Percentiles rank a stretch among this genome's conserved stretches.
Conservation (phyloP, 2,888 invertebrate species). For the Lumbricus terrestris region DNA sequence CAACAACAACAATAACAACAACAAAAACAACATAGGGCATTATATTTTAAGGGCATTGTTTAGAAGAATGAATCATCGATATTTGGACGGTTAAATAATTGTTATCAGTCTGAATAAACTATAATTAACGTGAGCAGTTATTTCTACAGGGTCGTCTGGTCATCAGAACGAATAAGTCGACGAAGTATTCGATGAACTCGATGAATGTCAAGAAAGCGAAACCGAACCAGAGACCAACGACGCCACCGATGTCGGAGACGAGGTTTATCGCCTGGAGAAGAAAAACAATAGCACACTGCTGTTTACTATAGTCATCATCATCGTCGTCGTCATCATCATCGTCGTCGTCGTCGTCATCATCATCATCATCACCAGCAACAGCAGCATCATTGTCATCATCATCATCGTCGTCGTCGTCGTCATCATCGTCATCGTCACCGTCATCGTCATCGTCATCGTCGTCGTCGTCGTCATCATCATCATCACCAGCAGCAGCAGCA, state of each 20-base stretch:
- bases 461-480: neutral
- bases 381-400: neutral
- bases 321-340: neutral
- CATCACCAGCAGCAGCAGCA: neutral
- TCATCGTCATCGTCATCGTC: neutral
- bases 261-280: neutral
- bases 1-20: too few relatives aligned
- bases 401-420: neutral
- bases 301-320: neutral
- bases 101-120: too few relatives aligned
- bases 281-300: neutral
- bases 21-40: too few relatives aligned
- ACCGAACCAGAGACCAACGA: constrained; percentile 32
- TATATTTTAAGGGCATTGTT: too few relatives aligned
- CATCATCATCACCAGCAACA: neutral
- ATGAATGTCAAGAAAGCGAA: constrained; percentile 32
- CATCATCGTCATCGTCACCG: neutral
- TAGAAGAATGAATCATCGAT: too few relatives aligned
- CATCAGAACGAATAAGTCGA: constrained; percentile 17
- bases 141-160: neutral
- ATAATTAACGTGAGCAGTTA: neutral
- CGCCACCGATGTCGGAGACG: constrained; percentile 23
- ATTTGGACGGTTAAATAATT: too few relatives aligned
- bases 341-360: neutral
- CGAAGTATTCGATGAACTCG: constrained; percentile 25